These are phyloP conservation scores for Xestia xanthographa DNA, from an alignment of 2,888 invertebrate genomes.

Conservation along the genomic window DNA sequence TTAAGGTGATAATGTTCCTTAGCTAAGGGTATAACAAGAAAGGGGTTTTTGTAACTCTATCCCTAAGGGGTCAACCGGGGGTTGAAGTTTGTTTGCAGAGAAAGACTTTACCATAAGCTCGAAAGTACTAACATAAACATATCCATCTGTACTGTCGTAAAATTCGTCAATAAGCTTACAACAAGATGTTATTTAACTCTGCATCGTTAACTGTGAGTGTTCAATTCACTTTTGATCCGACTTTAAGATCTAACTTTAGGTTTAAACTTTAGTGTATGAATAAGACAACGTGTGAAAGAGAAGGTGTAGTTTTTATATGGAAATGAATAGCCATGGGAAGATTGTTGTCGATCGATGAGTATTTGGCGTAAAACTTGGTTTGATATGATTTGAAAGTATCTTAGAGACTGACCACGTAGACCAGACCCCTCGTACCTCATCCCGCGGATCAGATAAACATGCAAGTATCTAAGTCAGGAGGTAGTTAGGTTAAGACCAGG, in stretches of 20 bases:
- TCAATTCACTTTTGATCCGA: slow-evolving; percentile 60
- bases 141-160: slow-evolving; percentile 16
- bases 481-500: neutral
- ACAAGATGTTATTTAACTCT: slow-evolving; percentile 38
- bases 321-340: neutral
- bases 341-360: neutral
- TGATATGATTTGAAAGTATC: neutral
- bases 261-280: slow-evolving; percentile 18
- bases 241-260: slow-evolving; percentile 52
- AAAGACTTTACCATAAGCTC: neutral
- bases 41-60: neutral
- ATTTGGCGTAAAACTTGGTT: neutral
- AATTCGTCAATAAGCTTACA: slow-evolving; percentile 27
- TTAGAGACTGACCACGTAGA: neutral
- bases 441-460: neutral
- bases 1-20: no score
- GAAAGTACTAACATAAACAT: slow-evolving; percentile 1
- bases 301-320: neutral
- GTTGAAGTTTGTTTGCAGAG: neutral
- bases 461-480: neutral
- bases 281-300: neutral
- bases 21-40: neutral
- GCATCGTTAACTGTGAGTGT: slow-evolving; percentile 49
- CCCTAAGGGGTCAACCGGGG: neutral
- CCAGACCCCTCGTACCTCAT: neutral